Evolutionary conservation across 1,140 invertebrate genomes (phyloP).

Genomic region (Metaphire vulgaris): DNA sequence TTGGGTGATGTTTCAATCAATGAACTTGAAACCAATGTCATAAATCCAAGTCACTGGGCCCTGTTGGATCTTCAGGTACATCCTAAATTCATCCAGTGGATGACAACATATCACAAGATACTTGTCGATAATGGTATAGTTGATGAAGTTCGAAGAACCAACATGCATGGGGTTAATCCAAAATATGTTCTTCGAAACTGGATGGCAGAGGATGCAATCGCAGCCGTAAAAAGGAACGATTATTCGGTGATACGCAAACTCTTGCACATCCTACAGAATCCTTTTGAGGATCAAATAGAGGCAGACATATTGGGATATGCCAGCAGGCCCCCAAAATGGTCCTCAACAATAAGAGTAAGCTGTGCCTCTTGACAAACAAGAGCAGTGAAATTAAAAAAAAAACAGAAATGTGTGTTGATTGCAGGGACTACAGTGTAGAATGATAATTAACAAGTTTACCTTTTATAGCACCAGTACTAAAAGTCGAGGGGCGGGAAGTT

Average conservation of each 20-base stretch:
- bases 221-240: conserved; percentile 57
- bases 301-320: conserved; percentile 57
- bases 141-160: conserved; percentile 43
- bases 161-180: conserved; percentile 58
- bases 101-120: conserved; percentile 41
- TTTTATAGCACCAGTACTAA: too few relatives aligned
- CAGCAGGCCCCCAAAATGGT: conserved; percentile 55
- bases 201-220: conserved; percentile 60
- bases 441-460: too few relatives aligned
- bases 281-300: conserved; percentile 38
- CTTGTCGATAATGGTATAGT: conserved; percentile 32
- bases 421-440: too few relatives aligned
- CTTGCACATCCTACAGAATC: conserved; percentile 35
- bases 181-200: conserved; percentile 59
- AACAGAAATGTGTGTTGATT: too few relatives aligned
- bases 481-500: too few relatives aligned
- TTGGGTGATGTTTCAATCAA: conserved; percentile 52
- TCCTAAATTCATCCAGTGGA: conserved; percentile 39
- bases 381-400: too few relatives aligned
- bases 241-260: conserved; percentile 46
- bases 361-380: conserved; percentile 52
- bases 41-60: conserved; percentile 33
- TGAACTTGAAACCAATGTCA: conserved; percentile 28
- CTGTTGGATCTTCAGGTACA: conserved; percentile 38
- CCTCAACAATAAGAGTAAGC: conserved; percentile 55